A percentile compares a stretch with the other conserved stretches of the same genome.
Conservation (phyloP, 64 coral and sea anemone species). For the Dendrophyllia cribrosa region DNA sequence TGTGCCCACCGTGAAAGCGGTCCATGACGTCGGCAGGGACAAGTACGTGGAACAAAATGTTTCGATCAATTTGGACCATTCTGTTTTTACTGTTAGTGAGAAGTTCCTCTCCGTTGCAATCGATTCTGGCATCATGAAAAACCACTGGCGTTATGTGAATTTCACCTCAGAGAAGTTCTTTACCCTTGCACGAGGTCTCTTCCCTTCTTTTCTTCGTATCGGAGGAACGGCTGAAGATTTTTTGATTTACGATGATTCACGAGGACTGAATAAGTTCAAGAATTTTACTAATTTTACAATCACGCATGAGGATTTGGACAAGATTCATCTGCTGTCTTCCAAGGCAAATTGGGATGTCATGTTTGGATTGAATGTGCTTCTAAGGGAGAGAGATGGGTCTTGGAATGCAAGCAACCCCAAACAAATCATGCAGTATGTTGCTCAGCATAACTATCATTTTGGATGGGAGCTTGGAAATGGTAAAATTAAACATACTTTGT, state of each 20-base stretch:
- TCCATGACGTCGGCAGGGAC: neutral
- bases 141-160: constrained; percentile 54
- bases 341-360: constrained; percentile 68
- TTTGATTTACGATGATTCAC: constrained; percentile 49
- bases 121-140: neutral
- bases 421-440: constrained; percentile 86
- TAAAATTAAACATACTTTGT: neutral
- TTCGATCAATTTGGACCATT: constrained; percentile 27
- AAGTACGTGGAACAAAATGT: constrained; percentile 9
- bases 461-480: constrained; percentile 96
- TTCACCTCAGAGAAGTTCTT: constrained; percentile 62
- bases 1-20: neutral
- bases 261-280: constrained; percentile 25
- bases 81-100: constrained; percentile 45
- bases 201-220: constrained; percentile 78
- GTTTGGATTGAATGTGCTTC: constrained; percentile 87
- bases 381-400: constrained; percentile 45
- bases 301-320: constrained; percentile 77
- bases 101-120: constrained; percentile 64
- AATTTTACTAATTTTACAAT: constrained; percentile 69
- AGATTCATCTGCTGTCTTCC: constrained; percentile 65
- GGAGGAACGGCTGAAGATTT: constrained; percentile 87
- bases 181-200: constrained; percentile 74
- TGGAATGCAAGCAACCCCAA: constrained; percentile 83
- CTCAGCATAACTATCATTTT: constrained; percentile 70